These are phyloP conservation scores for Paratrypauchen microcephalus DNA, from an alignment of 2,797 vertebrate genomes.

Conservation along the genomic window DNA sequence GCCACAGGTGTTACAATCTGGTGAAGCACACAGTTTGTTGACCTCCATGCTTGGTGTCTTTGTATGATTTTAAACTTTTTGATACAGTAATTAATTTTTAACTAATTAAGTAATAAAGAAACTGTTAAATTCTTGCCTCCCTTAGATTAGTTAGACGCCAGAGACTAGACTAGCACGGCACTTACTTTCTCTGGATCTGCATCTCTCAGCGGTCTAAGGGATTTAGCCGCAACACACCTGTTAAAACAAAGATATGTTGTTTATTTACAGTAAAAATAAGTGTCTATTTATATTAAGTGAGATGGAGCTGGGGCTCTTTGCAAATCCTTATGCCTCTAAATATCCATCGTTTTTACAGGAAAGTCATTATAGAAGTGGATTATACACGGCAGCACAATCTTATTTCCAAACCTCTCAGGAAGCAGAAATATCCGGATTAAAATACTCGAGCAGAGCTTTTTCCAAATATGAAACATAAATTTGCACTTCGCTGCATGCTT, in stretches of 20 bases:
- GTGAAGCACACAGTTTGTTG: no score
- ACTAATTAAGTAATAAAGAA: no score
- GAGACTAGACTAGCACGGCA: no score
- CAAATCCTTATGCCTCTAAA: constrained; percentile 51
- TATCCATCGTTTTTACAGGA: constrained; percentile 55
- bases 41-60: no score
- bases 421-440: constrained; percentile 52
- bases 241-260: constrained; percentile 19
- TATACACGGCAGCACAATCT: constrained; percentile 65
- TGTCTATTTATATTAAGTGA: constrained; percentile 56
- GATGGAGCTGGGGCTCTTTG: constrained; percentile 55
- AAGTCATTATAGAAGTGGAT: constrained; percentile 72
- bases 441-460: constrained; percentile 38
- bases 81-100: no score
- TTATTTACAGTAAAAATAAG: constrained; percentile 35
- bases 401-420: constrained; percentile 60
- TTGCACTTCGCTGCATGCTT: constrained; percentile 43
- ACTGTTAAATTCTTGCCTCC: no score
- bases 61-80: no score
- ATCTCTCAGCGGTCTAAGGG: no score
- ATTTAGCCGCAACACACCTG: no score
- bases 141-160: no score
- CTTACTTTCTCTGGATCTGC: no score
- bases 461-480: constrained; percentile 54
- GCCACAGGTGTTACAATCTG: no score